A percentile compares a stretch with the other conserved stretches of the same genome.
Conservation (phyloP, 2,888 invertebrate species). For the Galeruca laticollis region DNA sequence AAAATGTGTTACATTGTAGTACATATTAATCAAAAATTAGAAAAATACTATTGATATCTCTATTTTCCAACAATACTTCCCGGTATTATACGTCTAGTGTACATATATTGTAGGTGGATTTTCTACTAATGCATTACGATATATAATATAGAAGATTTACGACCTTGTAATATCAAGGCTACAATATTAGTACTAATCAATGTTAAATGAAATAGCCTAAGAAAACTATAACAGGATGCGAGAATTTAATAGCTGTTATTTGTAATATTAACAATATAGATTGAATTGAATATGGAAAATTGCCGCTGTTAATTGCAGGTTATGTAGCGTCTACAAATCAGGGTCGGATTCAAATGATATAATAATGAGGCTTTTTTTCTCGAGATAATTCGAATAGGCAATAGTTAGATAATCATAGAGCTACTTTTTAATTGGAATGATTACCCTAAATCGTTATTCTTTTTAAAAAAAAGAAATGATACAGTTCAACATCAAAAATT, state of each 20-base stretch:
- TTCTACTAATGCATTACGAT: constrained; percentile 32
- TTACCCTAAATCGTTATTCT: not conserved
- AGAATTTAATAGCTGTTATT: constrained; percentile 41
- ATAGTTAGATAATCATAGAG: constrained; percentile 1
- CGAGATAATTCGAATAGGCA: constrained; percentile 11
- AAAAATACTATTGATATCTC: too few species aligned
- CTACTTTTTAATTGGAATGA: constrained; percentile 5
- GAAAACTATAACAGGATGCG: constrained; percentile 56
- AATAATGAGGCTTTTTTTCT: constrained; percentile 13
- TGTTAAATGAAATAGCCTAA: constrained; percentile 52
- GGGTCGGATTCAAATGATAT: constrained; percentile 14
- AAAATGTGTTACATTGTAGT: too few species aligned
- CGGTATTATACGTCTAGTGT: constrained; percentile 15
- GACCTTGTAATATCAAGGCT: constrained; percentile 42
- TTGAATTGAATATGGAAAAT: constrained; percentile 26
- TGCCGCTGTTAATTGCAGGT: constrained; percentile 16
- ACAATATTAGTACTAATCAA: constrained; percentile 32
- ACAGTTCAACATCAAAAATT: too few species aligned
- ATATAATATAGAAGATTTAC: constrained; percentile 40
- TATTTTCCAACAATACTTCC: not conserved
- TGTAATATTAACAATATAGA: constrained; percentile 34
- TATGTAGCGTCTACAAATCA: constrained; percentile 20
- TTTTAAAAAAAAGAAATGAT: not conserved
- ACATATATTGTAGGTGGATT: constrained; percentile 38
- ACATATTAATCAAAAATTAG: too few species aligned